Evolutionary conservation across 2,888 invertebrate genomes (phyloP).

Genomic region (Linyphia triangularis): DNA sequence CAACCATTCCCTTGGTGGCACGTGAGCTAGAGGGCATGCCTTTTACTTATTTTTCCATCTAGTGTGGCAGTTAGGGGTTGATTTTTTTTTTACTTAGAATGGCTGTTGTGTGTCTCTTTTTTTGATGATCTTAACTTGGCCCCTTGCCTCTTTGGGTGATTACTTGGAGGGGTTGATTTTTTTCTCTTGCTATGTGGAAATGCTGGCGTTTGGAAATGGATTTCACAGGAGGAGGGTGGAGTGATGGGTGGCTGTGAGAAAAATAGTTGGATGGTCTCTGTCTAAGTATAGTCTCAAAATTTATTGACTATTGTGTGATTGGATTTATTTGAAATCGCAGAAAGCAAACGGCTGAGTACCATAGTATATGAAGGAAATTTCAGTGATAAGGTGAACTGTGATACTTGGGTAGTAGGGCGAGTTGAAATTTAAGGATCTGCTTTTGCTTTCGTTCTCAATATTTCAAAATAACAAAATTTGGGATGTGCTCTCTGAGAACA

Average conservation of each 20-base stretch:
- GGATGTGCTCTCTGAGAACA: too few species aligned
- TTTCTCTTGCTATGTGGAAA: not conserved
- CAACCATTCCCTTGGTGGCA: slow-evolving; percentile 6
- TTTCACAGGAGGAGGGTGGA: not conserved
- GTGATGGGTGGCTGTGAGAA: not conserved
- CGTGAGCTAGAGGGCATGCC: slow-evolving; percentile 17
- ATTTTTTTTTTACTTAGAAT: not conserved
- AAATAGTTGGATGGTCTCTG: not conserved
- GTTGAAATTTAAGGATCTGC: too few species aligned
- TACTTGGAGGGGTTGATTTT: slow-evolving; percentile 29
- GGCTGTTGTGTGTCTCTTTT: slow-evolving; percentile 5
- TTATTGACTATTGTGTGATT: too few species aligned
- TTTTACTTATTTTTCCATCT: not conserved
- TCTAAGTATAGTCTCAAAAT: not conserved
- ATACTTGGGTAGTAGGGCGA: too few species aligned
- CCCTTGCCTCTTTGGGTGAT: slow-evolving; percentile 32
- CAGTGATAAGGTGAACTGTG: too few species aligned
- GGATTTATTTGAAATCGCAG: too few species aligned
- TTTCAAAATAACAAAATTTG: too few species aligned
- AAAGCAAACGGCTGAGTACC: too few species aligned
- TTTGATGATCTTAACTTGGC: not conserved
- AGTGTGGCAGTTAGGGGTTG: not conserved
- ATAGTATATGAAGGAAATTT: too few species aligned
- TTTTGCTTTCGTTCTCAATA: too few species aligned
- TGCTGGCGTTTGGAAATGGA: not conserved